phyloP scores from a whole-genome alignment of 1,140 invertebrate species.

The Drosophila nannoptera region DNA sequence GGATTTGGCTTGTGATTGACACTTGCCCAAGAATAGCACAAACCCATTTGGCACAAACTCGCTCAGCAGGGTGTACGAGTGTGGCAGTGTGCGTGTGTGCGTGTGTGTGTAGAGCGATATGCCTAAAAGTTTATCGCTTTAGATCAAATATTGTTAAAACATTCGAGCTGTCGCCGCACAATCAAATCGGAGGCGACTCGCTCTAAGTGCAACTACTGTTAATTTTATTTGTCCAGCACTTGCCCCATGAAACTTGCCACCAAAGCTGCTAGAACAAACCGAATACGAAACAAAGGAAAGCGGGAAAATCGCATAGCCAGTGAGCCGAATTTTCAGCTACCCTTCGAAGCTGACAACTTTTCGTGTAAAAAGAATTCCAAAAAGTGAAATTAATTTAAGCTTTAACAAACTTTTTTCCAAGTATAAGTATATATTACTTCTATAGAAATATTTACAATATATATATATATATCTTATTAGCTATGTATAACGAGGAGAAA shows the following conservation, averaged over 20 bases:
- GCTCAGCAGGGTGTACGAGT: neutral
- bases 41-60: constrained; percentile 12
- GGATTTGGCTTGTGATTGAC: constrained; percentile 68
- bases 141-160: constrained; percentile 67
- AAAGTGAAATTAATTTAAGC: too few relatives aligned
- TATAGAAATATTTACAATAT: too few relatives aligned
- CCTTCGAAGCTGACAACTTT: neutral
- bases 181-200: constrained; percentile 32
- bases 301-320: neutral
- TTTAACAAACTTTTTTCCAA: too few relatives aligned
- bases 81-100: neutral
- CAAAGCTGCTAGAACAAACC: constrained; percentile 39
- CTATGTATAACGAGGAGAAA: too few relatives aligned
- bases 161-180: constrained; percentile 42
- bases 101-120: constrained; percentile 1
- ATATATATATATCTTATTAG: too few relatives aligned
- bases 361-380: too few relatives aligned
- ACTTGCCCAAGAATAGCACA: constrained; percentile 42
- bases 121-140: constrained; percentile 35
- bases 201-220: constrained; percentile 62
- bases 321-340: constrained; percentile 9
- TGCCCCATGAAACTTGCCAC: constrained; percentile 41
- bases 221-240: constrained; percentile 70
- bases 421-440: too few relatives aligned
- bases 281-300: constrained; percentile 31